A percentile compares a stretch with the other conserved stretches of the same genome.
Conservation (phyloP, 2,113 vertebrate genomes). For the Pluvianellus socialis region DNA sequence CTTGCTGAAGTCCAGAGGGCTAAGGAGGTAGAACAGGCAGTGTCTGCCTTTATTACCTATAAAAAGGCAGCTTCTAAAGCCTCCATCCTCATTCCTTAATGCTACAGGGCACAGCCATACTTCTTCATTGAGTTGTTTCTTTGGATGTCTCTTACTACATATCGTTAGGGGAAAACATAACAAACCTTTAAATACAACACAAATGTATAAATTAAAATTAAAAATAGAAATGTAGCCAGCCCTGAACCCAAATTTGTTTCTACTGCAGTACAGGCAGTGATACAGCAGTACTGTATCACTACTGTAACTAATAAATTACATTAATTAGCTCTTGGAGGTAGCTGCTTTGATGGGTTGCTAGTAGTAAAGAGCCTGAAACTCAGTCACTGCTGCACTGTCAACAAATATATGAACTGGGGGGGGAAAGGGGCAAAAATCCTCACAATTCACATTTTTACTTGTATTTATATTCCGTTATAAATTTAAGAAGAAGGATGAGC, state of each 20-base stretch:
- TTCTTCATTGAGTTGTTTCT: neutral
- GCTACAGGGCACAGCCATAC: neutral
- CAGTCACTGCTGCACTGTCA: neutral
- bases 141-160: neutral
- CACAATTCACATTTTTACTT: neutral
- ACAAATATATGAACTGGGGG: neutral
- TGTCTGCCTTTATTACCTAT: neutral
- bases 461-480: neutral
- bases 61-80: neutral
- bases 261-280: neutral
- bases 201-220: neutral
- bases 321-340: neutral
- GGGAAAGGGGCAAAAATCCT: too few relatives aligned
- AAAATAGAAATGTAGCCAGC: neutral
- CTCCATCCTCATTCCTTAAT: neutral
- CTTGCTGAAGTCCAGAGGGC: neutral
- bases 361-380: neutral
- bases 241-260: neutral
- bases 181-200: neutral
- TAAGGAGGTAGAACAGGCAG: neutral
- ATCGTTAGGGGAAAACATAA: neutral
- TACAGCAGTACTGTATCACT: neutral
- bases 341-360: neutral
- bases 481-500: neutral
- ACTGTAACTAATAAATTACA: neutral